Conservation (phyloP, 2,113 vertebrate species). For the Python bivittatus region DNA sequence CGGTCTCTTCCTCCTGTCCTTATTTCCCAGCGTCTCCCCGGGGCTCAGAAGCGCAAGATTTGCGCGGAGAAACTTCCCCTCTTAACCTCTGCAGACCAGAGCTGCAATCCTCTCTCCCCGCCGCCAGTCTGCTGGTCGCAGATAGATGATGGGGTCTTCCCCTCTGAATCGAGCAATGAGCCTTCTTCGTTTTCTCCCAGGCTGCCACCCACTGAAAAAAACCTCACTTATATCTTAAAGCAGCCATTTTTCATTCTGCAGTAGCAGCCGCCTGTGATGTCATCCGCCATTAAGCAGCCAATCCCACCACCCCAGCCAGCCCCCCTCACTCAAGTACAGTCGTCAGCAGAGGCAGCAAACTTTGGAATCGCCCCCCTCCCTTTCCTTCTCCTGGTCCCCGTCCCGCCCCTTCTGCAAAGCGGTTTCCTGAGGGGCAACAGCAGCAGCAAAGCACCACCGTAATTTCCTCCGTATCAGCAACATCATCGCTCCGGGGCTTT, state of each 20-base stretch:
- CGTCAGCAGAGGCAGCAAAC: neutral
- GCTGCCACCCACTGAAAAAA: neutral
- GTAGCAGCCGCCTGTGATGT: constrained; percentile 54
- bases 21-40: neutral
- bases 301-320: neutral
- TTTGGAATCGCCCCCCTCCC: neutral
- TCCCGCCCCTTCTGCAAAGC: neutral
- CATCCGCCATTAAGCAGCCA: constrained; percentile 37
- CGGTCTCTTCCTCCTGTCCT: neutral
- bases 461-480: neutral
- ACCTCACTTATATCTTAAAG: constrained; percentile 20
- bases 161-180: neutral
- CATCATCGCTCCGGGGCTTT: neutral
- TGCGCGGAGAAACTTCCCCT: neutral
- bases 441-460: neutral
- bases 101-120: neutral
- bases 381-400: neutral
- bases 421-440: constrained; percentile 8
- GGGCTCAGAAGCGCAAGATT: no score
- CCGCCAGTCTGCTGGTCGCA: neutral
- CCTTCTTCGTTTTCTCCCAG: neutral
- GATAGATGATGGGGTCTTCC: neutral
- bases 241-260: constrained; percentile 67
- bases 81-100: neutral
- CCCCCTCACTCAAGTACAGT: neutral